Percentiles rank a stretch among this genome's conserved stretches.
Conservation (phyloP, 2,113 vertebrate genomes). For the Erinaceus europaeus region DNA sequence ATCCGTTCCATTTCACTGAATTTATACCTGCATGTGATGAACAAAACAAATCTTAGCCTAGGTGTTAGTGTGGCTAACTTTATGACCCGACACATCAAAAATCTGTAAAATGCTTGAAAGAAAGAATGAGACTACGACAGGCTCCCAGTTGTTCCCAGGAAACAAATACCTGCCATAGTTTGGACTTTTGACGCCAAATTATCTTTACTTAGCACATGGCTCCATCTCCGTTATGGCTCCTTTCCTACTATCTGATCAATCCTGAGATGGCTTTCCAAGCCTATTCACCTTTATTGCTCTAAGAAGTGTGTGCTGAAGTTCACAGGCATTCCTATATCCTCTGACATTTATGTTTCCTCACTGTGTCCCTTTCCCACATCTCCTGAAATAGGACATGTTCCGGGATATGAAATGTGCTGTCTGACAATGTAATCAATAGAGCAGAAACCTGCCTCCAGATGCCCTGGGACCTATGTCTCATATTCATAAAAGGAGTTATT, state of each 20-base stretch:
- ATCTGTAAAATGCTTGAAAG: background rate
- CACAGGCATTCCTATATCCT: conserved; percentile 36
- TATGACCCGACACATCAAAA: background rate
- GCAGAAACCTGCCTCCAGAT: conserved; percentile 10
- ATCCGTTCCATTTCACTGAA: background rate
- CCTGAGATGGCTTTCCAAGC: background rate
- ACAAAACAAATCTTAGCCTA: background rate
- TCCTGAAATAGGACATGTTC: conserved; percentile 41
- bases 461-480: conserved; percentile 37
- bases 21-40: background rate
- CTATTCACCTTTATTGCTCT: background rate
- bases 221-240: background rate
- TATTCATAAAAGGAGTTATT: conserved; percentile 68
- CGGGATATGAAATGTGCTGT: conserved; percentile 59
- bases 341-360: conserved; percentile 45
- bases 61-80: background rate
- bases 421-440: conserved; percentile 60
- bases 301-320: background rate
- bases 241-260: conserved; percentile 12
- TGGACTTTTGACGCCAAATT: background rate
- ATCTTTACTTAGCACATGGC: background rate
- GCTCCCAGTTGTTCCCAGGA: background rate
- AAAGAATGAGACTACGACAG: background rate
- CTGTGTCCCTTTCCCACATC: background rate
- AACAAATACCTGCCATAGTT: background rate